These are phyloP conservation scores for Pachliopta kotzebuea DNA, from an alignment of 2,888 invertebrate genomes.

Conservation along the genomic window DNA sequence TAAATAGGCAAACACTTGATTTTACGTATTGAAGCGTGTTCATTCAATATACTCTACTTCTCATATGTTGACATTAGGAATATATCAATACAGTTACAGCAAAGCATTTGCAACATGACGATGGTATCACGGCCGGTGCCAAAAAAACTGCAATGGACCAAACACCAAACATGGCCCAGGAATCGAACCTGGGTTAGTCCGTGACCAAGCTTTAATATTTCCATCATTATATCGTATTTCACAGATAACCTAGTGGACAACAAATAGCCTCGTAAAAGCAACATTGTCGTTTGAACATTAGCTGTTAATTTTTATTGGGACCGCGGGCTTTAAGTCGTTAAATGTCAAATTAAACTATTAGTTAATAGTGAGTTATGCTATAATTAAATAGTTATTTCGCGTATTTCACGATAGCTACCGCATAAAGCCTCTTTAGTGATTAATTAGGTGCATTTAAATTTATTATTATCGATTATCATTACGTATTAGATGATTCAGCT, in stretches of 20 bases:
- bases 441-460: conserved; percentile 32
- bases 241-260: conserved; percentile 32
- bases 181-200: background rate
- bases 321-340: conserved; percentile 42
- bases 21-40: no score
- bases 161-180: no score
- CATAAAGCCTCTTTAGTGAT: conserved; percentile 25
- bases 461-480: conserved; percentile 28
- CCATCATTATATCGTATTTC: conserved; percentile 30
- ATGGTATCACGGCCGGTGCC: no score
- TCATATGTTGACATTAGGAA: no score
- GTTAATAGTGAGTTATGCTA: conserved; percentile 51
- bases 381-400: conserved; percentile 43
- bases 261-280: conserved; percentile 39
- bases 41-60: no score
- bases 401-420: conserved; percentile 41
- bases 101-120: no score
- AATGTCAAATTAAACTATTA: conserved; percentile 48
- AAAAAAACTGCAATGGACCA: no score
- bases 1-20: no score
- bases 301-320: conserved; percentile 41
- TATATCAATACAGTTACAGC: no score
- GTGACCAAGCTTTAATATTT: background rate
- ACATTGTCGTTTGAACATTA: conserved; percentile 48
- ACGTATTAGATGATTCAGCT: conserved; percentile 7